Evolutionary conservation across 2,888 invertebrate species (phyloP).

Genomic region (Hymenopus coronatus): DNA sequence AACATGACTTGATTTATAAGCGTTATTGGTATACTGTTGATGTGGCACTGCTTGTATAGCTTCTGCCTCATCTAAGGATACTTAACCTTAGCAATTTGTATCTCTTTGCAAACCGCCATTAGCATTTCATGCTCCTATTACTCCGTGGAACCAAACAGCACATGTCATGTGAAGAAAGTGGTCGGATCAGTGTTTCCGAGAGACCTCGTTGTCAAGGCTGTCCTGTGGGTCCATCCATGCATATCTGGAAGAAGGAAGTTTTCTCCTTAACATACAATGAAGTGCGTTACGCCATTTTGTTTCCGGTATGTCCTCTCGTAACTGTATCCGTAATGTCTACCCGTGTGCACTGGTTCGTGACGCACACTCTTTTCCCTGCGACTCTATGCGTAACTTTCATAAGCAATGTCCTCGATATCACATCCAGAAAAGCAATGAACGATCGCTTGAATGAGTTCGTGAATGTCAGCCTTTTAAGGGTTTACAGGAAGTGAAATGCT

Average conservation of each 20-base stretch:
- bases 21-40: too few species aligned
- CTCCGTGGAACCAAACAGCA: not conserved
- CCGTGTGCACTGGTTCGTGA: not conserved
- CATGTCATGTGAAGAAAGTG: not conserved
- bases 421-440: not conserved
- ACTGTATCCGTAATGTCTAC: not conserved
- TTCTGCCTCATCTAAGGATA: too few species aligned
- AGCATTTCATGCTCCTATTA: not conserved
- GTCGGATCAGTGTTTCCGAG: not conserved
- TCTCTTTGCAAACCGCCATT: not conserved
- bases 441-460: not conserved
- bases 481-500: too few species aligned
- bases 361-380: not conserved
- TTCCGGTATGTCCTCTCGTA: not conserved
- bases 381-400: not conserved
- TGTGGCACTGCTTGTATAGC: too few species aligned
- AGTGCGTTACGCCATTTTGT: not conserved
- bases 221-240: not conserved
- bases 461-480: not conserved
- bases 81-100: not conserved
- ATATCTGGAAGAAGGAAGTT: not conserved
- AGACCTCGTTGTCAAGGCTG: not conserved
- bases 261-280: not conserved
- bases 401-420: not conserved
- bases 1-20: too few species aligned